Conservation (phyloP, 2,888 invertebrate species). For the Aphidius colemani region DNA sequence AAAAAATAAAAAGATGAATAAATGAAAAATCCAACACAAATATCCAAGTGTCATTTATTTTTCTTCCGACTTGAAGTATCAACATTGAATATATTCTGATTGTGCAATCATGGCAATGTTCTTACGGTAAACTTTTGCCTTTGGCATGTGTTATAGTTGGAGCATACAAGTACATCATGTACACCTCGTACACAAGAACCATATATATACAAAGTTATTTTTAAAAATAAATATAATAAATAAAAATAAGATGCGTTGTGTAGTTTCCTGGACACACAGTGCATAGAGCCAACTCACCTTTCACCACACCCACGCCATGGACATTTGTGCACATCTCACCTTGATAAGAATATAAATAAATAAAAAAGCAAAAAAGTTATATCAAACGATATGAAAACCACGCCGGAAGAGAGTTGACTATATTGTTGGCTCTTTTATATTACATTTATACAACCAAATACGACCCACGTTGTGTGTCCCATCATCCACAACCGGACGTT, state of each 20-base stretch:
- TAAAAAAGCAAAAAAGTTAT: constrained; percentile 6
- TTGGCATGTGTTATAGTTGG: constrained; percentile 11
- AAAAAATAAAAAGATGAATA: too few species aligned
- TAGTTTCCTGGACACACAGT: background rate
- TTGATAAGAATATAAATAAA: constrained; percentile 33
- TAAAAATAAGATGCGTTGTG: constrained; percentile 29
- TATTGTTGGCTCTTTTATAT: too few species aligned
- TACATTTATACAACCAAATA: constrained; percentile 22
- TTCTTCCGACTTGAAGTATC: too few species aligned
- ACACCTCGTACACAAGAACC: background rate
- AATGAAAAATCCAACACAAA: too few species aligned
- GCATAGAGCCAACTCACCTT: constrained; percentile 37
- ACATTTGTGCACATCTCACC: constrained; percentile 36
- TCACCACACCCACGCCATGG: constrained; percentile 51
- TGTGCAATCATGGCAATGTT: constrained; percentile 26
- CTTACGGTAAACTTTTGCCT: constrained; percentile 36
- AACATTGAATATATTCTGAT: constrained; percentile 15
- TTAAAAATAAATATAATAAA: background rate
- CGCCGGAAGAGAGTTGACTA: too few species aligned
- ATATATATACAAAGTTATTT: background rate
- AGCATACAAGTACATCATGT: constrained; percentile 17
- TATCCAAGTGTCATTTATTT: too few species aligned
- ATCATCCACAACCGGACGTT: constrained; percentile 14
- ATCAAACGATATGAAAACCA: constrained; percentile 8
- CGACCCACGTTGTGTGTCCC: constrained; percentile 31